Conservation (phyloP, 2,888 invertebrate species). For the Phyllotreta striolata region DNA sequence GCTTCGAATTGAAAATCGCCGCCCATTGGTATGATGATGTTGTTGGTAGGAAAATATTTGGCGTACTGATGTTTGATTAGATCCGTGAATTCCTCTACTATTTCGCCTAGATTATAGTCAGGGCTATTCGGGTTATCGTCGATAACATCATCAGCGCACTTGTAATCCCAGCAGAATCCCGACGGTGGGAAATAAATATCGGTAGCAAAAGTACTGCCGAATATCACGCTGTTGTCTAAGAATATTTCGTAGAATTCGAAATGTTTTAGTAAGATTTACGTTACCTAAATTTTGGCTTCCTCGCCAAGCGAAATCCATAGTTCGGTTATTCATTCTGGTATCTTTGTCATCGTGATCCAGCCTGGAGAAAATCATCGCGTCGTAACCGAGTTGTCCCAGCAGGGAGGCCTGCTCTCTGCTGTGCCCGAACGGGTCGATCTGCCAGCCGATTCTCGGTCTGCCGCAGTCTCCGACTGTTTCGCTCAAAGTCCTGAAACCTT, state of each 20-base stretch:
- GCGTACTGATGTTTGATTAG: conserved; percentile 62
- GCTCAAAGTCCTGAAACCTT: conserved; percentile 29
- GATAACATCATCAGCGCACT: conserved; percentile 71
- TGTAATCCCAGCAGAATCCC: conserved; percentile 66
- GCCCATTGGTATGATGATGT: conserved; percentile 72
- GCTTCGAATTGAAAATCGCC: conserved; percentile 70
- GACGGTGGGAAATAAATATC: conserved; percentile 63
- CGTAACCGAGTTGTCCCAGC: conserved; percentile 75
- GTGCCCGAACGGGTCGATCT: conserved; percentile 84
- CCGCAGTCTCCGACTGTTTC: conserved; percentile 78
- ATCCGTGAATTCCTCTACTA: conserved; percentile 61
- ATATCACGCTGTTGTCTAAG: conserved; percentile 52
- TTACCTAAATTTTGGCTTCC: conserved; percentile 68
- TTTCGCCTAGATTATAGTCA: conserved; percentile 71
- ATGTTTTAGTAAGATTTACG: conserved; percentile 5
- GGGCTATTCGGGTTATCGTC: conserved; percentile 69
- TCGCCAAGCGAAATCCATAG: conserved; percentile 77
- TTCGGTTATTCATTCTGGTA: conserved; percentile 65
- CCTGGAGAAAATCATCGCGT: conserved; percentile 75
- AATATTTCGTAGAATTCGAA: conserved; percentile 6
- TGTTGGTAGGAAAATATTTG: conserved; percentile 64
- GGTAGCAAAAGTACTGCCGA: conserved; percentile 42
- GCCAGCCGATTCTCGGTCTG: conserved; percentile 77
- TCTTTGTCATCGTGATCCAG: conserved; percentile 74
- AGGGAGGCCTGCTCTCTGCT: conserved; percentile 82